Base-by-base conservation (phyloP, 2,113 vertebrate genomes). In the Bucco capensis region DNA sequence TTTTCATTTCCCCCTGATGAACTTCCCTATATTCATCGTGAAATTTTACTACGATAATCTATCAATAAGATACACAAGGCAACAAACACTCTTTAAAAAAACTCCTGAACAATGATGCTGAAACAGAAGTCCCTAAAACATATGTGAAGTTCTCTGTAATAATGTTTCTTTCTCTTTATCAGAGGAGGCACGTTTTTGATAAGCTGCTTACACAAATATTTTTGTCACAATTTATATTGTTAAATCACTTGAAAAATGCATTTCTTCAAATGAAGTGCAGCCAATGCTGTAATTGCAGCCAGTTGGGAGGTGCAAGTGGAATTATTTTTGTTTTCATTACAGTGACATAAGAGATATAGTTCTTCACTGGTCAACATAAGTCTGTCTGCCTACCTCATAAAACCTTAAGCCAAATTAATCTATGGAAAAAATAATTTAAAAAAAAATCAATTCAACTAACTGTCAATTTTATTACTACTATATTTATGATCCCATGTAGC, bases 301-400 rank as follows among this genome's bases (percentile, higher is more conserved):
- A 83, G 37, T 8, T 40, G 37, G 54, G 77, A 84, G 54, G 31
- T 62, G n/a, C 65, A 95, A 85, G 62, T 7, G 93, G 76, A 90
- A 96, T 81, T 93, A 82, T 96, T 96, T 93, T 74, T 95, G 81
- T 89, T 94, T 95, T 96, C 88, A 94, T 93, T 87, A 79, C 49
- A 88, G 56, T 85, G 90, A 92, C 83, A 66, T 66, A 86, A 77
- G 50, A 80, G 80, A 69, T 72, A 70, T 67, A 75, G 4, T 58
- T 77, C 57, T 78, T 92, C 54, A 57, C 51, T 87, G 90, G 67
- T 94, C 93, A 94, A 70, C 75, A 86, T 74, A 91, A 94, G 86
- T 94, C 88, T 84, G 69, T 53, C 42, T 38, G 71, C 38, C 51
- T 64, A 35, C 7, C 16, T 57, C 11, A 14, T 38, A 56, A 69